These are phyloP conservation scores for Autographa gamma DNA, from an alignment of 2,888 invertebrate genomes.

Conservation along the genomic window DNA sequence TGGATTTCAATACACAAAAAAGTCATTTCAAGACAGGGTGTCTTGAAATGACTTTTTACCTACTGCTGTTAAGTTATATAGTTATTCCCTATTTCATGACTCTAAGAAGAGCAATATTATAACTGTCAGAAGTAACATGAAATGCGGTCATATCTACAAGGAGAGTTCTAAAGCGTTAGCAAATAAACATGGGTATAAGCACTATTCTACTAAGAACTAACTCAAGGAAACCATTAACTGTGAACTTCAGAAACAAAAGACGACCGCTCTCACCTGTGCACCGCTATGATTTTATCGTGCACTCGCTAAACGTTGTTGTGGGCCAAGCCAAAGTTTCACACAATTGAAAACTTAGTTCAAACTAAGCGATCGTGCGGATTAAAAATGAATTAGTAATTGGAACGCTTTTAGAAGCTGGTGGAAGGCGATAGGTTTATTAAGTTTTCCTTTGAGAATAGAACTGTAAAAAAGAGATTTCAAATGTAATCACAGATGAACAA, in stretches of 20 bases:
- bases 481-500: too few relatives aligned
- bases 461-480: too few relatives aligned
- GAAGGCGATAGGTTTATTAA: too few relatives aligned
- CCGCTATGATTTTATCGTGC: slow-evolving; percentile 20
- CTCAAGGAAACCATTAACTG: slow-evolving; percentile 32
- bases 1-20: too few relatives aligned
- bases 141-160: neutral
- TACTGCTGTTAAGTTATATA: too few relatives aligned
- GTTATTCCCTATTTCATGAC: too few relatives aligned
- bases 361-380: neutral
- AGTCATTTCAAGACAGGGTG: too few relatives aligned
- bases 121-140: too few relatives aligned
- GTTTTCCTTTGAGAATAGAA: too few relatives aligned
- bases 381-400: slow-evolving; percentile 5
- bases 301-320: slow-evolving; percentile 8
- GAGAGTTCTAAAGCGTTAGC: neutral
- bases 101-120: too few relatives aligned
- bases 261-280: slow-evolving; percentile 24
- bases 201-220: slow-evolving; percentile 9
- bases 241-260: slow-evolving; percentile 21
- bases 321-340: slow-evolving; percentile 10
- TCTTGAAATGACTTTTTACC: too few relatives aligned
- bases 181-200: slow-evolving; percentile 3
- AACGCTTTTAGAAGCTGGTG: neutral
- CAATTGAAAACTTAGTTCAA: slow-evolving; percentile 20